A percentile compares a stretch with the other conserved stretches of the same genome.
These are phyloP conservation scores for Callithrix jacchus DNA, from an alignment of 2,113 vertebrate genomes.

Conservation along the genomic window DNA sequence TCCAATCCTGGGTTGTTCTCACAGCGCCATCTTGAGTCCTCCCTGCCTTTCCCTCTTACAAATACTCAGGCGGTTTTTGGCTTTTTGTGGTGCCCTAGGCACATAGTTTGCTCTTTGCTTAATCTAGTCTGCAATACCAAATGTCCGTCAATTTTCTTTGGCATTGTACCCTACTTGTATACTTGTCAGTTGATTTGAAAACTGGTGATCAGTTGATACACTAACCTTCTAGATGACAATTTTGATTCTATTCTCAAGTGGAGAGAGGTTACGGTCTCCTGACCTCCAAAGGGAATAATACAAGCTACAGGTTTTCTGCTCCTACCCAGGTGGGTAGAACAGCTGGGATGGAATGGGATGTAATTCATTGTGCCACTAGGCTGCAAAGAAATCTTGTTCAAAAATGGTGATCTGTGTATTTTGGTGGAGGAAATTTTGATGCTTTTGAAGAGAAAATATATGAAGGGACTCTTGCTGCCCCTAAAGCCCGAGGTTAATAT, in stretches of 20 bases:
- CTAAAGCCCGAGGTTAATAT: conserved; percentile 33
- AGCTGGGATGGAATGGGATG: not conserved
- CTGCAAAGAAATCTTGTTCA: not conserved
- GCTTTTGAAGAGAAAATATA: not conserved
- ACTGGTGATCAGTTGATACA: not conserved
- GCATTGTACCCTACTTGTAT: not conserved
- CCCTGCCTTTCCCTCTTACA: not conserved
- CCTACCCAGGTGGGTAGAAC: not conserved
- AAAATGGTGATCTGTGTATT: not conserved
- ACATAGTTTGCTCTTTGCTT: not conserved
- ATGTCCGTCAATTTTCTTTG: not conserved
- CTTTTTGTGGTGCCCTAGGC: not conserved
- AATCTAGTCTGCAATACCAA: not conserved
- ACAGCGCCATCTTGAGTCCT: too few species aligned
- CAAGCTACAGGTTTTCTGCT: not conserved
- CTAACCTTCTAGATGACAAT: not conserved
- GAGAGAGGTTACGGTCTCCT: not conserved
- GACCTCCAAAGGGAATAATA: not conserved
- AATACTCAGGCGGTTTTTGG: not conserved
- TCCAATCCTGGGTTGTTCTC: too few species aligned
- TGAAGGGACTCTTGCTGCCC: not conserved
- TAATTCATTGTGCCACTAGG: not conserved
- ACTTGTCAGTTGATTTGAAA: conserved; percentile 35
- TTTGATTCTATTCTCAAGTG: not conserved
- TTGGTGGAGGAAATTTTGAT: not conserved